Conservation (phyloP, 2,113 vertebrate genomes). For the Dasypus novemcinctus region DNA sequence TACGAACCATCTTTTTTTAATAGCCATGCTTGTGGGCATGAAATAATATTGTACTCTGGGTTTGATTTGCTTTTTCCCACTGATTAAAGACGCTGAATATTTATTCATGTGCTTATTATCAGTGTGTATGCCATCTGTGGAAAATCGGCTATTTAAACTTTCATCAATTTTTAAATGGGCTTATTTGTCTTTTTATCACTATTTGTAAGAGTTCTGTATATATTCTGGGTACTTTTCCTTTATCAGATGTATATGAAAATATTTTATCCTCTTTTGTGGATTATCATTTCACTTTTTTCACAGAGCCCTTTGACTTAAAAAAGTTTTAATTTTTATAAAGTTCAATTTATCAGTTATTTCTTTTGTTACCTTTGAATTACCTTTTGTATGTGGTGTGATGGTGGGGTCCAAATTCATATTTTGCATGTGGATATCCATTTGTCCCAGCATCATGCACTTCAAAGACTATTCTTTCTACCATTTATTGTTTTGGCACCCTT, state of each 20-base stretch:
- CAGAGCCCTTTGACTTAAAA: background rate
- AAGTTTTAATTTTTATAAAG: conserved; percentile 19
- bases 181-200: background rate
- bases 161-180: background rate
- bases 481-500: background rate
- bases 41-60: background rate
- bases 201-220: background rate
- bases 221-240: background rate
- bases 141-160: background rate
- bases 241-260: background rate
- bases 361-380: background rate
- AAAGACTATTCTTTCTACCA: background rate
- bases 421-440: background rate
- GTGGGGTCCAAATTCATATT: background rate
- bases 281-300: background rate
- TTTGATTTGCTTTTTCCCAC: conserved; percentile 15
- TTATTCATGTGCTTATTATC: background rate
- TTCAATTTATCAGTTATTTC: background rate
- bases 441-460: background rate
- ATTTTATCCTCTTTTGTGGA: background rate
- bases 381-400: background rate
- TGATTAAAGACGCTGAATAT: background rate
- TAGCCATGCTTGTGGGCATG: background rate
- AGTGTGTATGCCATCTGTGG: background rate
- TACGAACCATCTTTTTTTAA: background rate